A percentile compares a stretch with the other conserved stretches of the same genome.
Conservation (phyloP, 2,888 invertebrate genomes). For the Dendrolimus houi region DNA sequence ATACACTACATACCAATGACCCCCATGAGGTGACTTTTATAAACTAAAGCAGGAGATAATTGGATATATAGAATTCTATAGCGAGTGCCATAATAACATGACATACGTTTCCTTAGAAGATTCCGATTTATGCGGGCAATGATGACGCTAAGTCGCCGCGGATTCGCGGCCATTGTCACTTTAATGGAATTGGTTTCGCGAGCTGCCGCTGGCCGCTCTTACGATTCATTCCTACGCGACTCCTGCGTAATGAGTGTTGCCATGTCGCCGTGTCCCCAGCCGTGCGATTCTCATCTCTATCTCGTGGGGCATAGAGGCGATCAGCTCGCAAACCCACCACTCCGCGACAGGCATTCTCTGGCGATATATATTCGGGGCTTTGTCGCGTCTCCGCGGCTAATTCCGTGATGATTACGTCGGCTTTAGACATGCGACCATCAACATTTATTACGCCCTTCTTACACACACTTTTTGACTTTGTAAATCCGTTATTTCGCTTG, state of each 20-base stretch:
- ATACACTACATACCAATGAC: too few species aligned
- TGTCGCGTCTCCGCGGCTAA: conserved; percentile 5
- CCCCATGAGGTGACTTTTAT: too few species aligned
- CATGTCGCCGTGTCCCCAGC: background rate
- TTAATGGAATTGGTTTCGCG: background rate
- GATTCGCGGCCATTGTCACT: background rate
- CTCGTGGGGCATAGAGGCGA: background rate
- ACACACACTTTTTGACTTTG: conserved; percentile 6
- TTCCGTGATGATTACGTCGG: conserved; percentile 9
- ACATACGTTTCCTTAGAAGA: too few species aligned
- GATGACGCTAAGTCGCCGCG: background rate
- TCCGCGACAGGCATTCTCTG: conserved; percentile 1
- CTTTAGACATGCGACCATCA: conserved; percentile 7
- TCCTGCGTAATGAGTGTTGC: background rate
- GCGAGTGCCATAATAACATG: too few species aligned
- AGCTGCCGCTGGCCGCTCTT: background rate
- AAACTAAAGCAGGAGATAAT: too few species aligned
- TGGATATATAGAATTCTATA: too few species aligned
- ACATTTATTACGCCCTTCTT: conserved; percentile 7
- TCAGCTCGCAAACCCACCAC: background rate
- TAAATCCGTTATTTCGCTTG: conserved; percentile 2
- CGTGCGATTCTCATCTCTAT: background rate
- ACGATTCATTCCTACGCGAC: background rate
- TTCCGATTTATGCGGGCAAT: too few species aligned
- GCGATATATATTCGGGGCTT: conserved; percentile 3